Percentiles rank a stretch among this genome's conserved stretches.
Evolutionary conservation across 2,797 vertebrate genomes (phyloP).

Genomic region (Danio choprae): DNA sequence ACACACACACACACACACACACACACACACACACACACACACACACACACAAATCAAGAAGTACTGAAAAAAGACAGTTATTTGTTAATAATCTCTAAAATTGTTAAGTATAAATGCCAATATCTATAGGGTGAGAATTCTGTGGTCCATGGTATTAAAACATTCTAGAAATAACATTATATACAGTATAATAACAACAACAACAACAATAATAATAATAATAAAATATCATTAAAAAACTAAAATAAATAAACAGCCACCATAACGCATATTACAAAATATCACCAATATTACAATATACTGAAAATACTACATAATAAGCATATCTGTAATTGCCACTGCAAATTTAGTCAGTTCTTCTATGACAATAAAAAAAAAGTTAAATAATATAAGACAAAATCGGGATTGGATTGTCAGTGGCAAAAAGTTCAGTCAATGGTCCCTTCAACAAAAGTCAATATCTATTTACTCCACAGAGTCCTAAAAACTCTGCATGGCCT

Average conservation of each 20-base stretch:
- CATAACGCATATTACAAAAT: no score
- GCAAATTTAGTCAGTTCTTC: not conserved
- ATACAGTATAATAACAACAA: no score
- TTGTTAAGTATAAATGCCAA: not conserved
- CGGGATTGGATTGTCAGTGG: not conserved
- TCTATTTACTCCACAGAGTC: not conserved
- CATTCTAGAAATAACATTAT: not conserved
- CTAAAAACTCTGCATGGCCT: not conserved
- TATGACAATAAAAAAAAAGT: not conserved
- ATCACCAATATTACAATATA: no score
- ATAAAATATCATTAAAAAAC: no score
- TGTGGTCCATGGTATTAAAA: not conserved
- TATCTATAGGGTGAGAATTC: not conserved
- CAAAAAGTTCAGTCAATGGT: not conserved
- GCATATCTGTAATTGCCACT: not conserved
- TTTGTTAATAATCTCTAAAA: not conserved
- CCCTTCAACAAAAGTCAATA: conserved; percentile 1
- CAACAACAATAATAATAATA: no score
- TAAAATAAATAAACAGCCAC: no score
- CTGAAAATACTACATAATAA: no score
- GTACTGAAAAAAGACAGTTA: no score
- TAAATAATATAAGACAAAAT: not conserved
- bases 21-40: no score
- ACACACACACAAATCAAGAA: no score
- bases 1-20: no score